phyloP scores from a whole-genome alignment of 2,797 vertebrate species.

The Sebastiscus tertius region DNA sequence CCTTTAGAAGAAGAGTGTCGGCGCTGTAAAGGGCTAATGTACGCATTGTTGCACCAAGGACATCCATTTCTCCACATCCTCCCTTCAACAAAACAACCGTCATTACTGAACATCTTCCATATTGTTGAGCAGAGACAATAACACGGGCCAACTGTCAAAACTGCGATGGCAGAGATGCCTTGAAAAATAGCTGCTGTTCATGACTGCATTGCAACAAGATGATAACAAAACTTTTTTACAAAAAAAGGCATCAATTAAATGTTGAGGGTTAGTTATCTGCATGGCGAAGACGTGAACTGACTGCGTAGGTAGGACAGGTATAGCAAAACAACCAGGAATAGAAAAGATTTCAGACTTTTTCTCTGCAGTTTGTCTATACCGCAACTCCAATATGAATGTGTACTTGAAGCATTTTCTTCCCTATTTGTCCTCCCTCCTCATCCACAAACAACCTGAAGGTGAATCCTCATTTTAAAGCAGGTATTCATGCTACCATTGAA shows the following conservation, averaged over 20 bases:
- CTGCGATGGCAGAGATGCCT: not conserved
- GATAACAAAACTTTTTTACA: not conserved
- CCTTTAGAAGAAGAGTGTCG: not conserved
- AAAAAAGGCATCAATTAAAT: no score
- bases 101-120: not conserved
- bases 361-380: no score
- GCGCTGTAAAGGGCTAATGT: constrained; percentile 17
- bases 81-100: not conserved
- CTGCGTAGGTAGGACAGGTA: no score
- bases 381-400: no score
- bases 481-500: no score
- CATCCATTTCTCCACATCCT: not conserved
- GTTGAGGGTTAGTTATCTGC: no score
- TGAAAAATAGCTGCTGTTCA: not conserved
- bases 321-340: no score
- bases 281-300: no score
- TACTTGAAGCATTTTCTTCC: no score
- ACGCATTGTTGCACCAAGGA: constrained; percentile 31
- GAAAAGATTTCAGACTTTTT: no score
- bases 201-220: not conserved
- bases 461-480: no score
- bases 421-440: not conserved
- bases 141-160: not conserved
- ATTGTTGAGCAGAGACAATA: not conserved
- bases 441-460: not conserved